These are phyloP conservation scores for Carabus problematicus DNA, from an alignment of 2,888 invertebrate species.

Conservation along the genomic window DNA sequence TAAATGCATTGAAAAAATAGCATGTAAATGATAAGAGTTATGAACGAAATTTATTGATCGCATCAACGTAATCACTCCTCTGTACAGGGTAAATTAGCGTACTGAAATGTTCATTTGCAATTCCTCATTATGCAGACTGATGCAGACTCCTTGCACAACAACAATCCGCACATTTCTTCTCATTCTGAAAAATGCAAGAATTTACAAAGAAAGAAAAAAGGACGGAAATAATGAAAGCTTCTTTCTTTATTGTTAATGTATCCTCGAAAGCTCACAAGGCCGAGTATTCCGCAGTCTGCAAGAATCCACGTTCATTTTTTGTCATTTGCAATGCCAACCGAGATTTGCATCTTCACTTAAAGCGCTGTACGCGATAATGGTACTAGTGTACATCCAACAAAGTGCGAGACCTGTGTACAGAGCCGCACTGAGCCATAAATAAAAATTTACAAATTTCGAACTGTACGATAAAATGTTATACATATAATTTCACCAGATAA, in stretches of 20 bases:
- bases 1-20: too few species aligned
- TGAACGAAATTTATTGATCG: too few species aligned
- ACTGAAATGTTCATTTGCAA: constrained; percentile 8
- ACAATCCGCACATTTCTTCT: constrained; percentile 10
- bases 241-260: constrained; percentile 17
- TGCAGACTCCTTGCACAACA: constrained; percentile 18
- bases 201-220: not conserved
- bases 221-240: not conserved
- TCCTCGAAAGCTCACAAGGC: constrained; percentile 11
- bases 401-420: too few species aligned
- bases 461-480: too few species aligned
- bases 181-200: constrained; percentile 3
- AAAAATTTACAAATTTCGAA: too few species aligned
- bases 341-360: constrained; percentile 17
- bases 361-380: not conserved
- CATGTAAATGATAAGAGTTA: too few species aligned
- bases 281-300: constrained; percentile 2
- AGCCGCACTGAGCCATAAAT: too few species aligned
- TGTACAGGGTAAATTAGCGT: constrained; percentile 6
- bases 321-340: not conserved
- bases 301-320: not conserved
- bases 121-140: constrained; percentile 23
- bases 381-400: too few species aligned
- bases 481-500: too few species aligned
- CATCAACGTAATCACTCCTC: too few species aligned